Evolutionary conservation across 2,797 vertebrate genomes (phyloP).

Genomic region (Mionectes olivaceus): DNA sequence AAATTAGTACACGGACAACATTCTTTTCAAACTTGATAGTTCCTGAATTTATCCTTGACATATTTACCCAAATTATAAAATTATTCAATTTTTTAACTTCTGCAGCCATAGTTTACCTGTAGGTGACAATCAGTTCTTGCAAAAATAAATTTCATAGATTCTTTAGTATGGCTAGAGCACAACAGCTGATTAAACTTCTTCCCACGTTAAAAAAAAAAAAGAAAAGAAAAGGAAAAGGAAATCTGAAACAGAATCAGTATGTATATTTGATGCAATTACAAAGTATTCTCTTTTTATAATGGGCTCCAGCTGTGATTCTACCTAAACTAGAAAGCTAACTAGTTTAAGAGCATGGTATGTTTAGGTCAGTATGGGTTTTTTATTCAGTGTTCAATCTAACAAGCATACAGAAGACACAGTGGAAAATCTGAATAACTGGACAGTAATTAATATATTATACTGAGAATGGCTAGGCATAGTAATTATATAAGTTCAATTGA

Average conservation of each 20-base stretch:
- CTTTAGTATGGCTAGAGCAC: neutral
- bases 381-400: neutral
- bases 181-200: too few relatives aligned
- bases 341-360: slow-evolving; percentile 10
- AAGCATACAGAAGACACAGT: neutral
- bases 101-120: neutral
- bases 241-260: slow-evolving; percentile 44
- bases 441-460: neutral
- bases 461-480: neutral
- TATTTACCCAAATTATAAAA: neutral
- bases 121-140: neutral
- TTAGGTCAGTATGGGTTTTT: slow-evolving; percentile 1
- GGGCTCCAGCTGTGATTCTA: slow-evolving; percentile 60
- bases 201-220: too few relatives aligned
- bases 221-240: too few relatives aligned
- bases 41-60: neutral
- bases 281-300: slow-evolving; percentile 61
- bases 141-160: neutral
- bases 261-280: slow-evolving; percentile 68
- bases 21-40: neutral
- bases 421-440: slow-evolving; percentile 3
- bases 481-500: slow-evolving; percentile 11
- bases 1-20: neutral
- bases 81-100: neutral
- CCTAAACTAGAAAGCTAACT: slow-evolving; percentile 41